Base-by-base conservation (phyloP, 1,140 invertebrate species). In the Holotrichia oblita region DNA sequence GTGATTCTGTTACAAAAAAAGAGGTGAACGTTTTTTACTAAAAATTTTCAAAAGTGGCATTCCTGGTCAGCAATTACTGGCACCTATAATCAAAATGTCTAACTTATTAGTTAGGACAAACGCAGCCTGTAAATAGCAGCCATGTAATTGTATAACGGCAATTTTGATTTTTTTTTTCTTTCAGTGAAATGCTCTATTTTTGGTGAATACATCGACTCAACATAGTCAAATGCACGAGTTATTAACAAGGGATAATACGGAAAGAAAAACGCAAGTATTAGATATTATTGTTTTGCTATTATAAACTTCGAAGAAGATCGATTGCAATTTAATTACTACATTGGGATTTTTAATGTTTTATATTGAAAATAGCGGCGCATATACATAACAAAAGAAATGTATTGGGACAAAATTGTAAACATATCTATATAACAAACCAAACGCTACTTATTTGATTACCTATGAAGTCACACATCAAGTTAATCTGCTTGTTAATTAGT, bases 191-290 rank as follows among this genome's bases (percentile, higher is more conserved):
- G 93, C 84, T 94, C 93, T 98, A 81, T 97, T 95, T 86, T 88
- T 98, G 73, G 92, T 98, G 64, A 96, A 94, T 83, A 95, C 92
- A 3, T 91, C 90, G 76, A 91, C 90, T 84, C 93, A 91, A 75
- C 92, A 92, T 64, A 93, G 94, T 73, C 95, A 96, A 87, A 96
- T 98, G 86, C 96, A 97, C 86, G 96, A 98, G 86, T 88, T 98
- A 22, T 91, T 94, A 8, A 94, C 96, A 0, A 88, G 91, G 1
- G 94, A 95, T 61, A 90, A 92, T 22, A 91, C 92, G 22, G 95
- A 97, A 84, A 90, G 93, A 82, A 95, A 95, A 88, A 91, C 90
- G 90, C 95, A 89, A 92, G 93, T 92, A 72, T 40, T 22, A 55
- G 2, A 17, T 48, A 48, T 48, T 10, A 3, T 14, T 6, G n/a